Base-by-base conservation (phyloP, 2,797 vertebrate genomes). In the Mormyrus hasselquistii region DNA sequence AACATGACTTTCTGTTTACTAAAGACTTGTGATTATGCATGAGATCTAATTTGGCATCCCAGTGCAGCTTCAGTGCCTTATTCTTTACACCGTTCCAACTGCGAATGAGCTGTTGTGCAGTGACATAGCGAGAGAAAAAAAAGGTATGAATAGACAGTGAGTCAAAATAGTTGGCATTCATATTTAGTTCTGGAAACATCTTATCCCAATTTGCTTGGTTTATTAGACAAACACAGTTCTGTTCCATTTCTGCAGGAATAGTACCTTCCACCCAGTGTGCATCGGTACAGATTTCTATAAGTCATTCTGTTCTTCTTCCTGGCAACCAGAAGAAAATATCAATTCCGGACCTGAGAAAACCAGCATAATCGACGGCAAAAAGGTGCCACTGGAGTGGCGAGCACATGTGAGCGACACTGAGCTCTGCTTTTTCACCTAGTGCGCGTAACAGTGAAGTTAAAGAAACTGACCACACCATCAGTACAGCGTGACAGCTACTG, bases 101-200 rank as follows among this genome's bases (percentile, higher is more conserved):
- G 85, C 85, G 57, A 86, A 57, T 86, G 85, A 57, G 49, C 34
- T 57, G 52, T 38, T 57, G 52, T 8, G 52, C 29, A 55, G 29
- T 87, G 86, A 41, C 47, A 47, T 9, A 86, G 50, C 25, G 10
- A 52, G 49, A 12, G 65, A 73, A 87, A 10, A 41, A 34, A 55
- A 44, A 38, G 85, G 85, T 9, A 86, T 34, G 50, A 50, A 86
- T 19, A 86, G 85, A 55, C 29, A 86, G 25, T 34, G 50, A 86
- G 29, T 85, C 76, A 52, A 85, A 52, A 25, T 86, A 55, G 82
- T 34, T 86, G 85, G 52, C 29, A 41, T 86, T 86, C 50, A 57
- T 34, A 34, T 86, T 86, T 86, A 57, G 29, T 53, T 86, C 38
- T 86, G 25, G 50, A 44, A 53, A 50, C 83, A 53, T 85, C 49